Percentiles rank a stretch among this genome's conserved stretches.
Conservation (phyloP, 1,140 invertebrate species). For the Cherax destructor region DNA sequence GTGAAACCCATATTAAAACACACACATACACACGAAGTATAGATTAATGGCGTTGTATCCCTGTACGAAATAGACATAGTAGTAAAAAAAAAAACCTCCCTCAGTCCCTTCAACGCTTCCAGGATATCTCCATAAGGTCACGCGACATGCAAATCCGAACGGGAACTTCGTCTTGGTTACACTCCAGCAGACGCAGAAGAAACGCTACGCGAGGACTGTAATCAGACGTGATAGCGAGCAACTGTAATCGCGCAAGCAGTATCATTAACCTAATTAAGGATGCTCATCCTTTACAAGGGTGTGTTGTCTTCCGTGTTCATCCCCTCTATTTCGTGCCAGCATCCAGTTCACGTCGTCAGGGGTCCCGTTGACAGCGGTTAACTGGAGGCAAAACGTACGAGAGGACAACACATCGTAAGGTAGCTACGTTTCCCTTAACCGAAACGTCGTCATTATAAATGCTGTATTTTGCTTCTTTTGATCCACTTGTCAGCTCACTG, state of each 20-base stretch:
- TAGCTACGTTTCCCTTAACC: too few species aligned
- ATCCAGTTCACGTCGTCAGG: background rate
- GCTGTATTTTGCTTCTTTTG: too few species aligned
- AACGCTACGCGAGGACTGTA: background rate
- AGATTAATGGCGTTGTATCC: too few species aligned
- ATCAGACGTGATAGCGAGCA: background rate
- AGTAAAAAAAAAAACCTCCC: background rate
- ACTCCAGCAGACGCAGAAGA: background rate
- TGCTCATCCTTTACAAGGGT: background rate
- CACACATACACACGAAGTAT: background rate
- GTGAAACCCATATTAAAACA: background rate
- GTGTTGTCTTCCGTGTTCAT: background rate
- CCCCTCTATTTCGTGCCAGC: background rate
- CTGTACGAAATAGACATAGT: too few species aligned
- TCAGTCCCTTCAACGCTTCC: too few species aligned
- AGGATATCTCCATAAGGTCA: too few species aligned
- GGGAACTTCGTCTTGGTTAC: background rate
- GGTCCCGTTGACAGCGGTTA: conserved; percentile 2
- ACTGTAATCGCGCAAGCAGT: background rate
- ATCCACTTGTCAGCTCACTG: too few species aligned
- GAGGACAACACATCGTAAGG: too few species aligned
- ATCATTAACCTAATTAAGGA: conserved; percentile 9
- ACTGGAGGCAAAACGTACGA: background rate
- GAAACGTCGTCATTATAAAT: too few species aligned
- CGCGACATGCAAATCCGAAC: too few species aligned